These are phyloP conservation scores for Mimumesa dahlbomi DNA, from an alignment of 2,888 invertebrate species.

Conservation along the genomic window DNA sequence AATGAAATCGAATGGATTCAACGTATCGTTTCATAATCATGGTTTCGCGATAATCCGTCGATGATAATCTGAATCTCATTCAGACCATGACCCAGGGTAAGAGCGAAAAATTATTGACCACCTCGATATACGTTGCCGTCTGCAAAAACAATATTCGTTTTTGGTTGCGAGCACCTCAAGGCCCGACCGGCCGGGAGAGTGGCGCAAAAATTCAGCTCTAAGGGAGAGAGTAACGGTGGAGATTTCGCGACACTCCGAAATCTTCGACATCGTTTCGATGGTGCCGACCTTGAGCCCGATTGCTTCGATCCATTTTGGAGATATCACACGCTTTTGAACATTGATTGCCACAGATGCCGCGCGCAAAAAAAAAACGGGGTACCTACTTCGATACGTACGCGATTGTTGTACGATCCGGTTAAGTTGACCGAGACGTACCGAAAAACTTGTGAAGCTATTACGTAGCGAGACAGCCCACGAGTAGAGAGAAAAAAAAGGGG, in stretches of 20 bases:
- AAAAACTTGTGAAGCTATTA: constrained; percentile 1
- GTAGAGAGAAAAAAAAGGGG: background rate
- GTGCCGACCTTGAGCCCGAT: constrained; percentile 75
- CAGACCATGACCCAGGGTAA: constrained; percentile 57
- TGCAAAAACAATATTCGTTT: constrained; percentile 13
- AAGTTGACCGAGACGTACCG: background rate
- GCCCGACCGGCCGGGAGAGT: constrained; percentile 20
- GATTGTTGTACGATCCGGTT: constrained; percentile 9
- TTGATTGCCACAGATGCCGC: constrained; percentile 34
- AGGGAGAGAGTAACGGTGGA: constrained; percentile 17
- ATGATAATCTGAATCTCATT: constrained; percentile 51
- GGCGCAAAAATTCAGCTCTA: constrained; percentile 43
- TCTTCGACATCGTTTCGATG: constrained; percentile 44
- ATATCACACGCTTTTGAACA: constrained; percentile 59
- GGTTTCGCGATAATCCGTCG: constrained; percentile 32
- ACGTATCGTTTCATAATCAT: constrained; percentile 12
- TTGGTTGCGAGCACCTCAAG: constrained; percentile 29
- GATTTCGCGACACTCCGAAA: constrained; percentile 53
- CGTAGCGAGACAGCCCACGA: background rate
- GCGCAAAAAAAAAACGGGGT: constrained; percentile 34
- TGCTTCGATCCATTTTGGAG: constrained; percentile 74
- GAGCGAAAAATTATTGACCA: constrained; percentile 52
- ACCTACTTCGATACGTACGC: constrained; percentile 18
- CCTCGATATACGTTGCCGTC: constrained; percentile 14
- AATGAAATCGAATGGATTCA: no score